Conservation (phyloP, 1,140 invertebrate genomes). For the Bilobella aurantiaca region DNA sequence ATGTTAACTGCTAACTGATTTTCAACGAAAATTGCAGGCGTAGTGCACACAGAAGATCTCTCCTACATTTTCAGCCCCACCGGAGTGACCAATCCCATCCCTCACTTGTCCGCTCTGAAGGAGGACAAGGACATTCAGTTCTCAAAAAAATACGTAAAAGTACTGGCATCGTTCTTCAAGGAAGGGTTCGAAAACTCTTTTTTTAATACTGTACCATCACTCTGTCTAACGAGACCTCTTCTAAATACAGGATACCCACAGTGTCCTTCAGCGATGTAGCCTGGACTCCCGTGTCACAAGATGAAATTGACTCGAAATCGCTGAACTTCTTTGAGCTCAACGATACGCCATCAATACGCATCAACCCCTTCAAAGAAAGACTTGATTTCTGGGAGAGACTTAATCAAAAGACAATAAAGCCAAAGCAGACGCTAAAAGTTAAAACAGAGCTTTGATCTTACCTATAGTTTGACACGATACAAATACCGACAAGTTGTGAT, state of each 20-base stretch:
- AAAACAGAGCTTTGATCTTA: neutral
- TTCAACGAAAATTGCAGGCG: neutral
- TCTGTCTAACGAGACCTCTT: neutral
- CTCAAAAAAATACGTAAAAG: neutral
- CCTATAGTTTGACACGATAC: no score
- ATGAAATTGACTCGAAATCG: neutral
- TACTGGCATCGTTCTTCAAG: neutral
- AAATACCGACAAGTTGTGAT: no score
- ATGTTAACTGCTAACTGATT: neutral
- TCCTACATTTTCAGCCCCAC: neutral
- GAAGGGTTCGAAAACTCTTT: neutral
- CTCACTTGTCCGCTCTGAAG: neutral
- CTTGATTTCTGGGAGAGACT: neutral
- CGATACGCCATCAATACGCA: neutral
- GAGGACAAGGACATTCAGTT: neutral
- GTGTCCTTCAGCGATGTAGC: neutral
- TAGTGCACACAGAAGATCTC: neutral
- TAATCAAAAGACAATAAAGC: neutral
- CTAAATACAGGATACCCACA: neutral
- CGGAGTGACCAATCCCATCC: neutral
- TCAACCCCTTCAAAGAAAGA: neutral
- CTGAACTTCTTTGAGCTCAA: neutral
- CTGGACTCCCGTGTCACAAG: neutral
- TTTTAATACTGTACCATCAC: neutral
- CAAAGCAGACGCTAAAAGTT: neutral